Base-by-base conservation (phyloP, 2,888 invertebrate species). In the Pristionchus entomophagus region DNA sequence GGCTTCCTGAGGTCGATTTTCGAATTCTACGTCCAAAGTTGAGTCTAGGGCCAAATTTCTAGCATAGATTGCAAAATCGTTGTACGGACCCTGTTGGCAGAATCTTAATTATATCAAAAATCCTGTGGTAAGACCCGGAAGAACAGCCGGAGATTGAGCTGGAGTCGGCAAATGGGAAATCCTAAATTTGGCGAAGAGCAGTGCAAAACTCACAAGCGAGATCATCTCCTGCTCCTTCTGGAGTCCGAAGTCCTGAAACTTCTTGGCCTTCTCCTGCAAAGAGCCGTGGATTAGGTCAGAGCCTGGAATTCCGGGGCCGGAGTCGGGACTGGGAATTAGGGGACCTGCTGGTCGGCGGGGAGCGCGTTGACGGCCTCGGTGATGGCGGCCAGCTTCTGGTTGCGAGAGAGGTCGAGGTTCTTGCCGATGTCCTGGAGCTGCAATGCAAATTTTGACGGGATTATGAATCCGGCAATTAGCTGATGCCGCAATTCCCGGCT, bases 151-250 rank as follows among this genome's bases (percentile, higher is more conserved):
- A 10, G 45, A 10, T 45, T 10, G 14, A 45, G 29, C 65, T 35
- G 22, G 65, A 65, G 65, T 35, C 65, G 35, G 35, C 35, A 65
- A 65, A 65, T 32, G 17, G 65, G 19, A 65, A 32, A 4, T 8
- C 65, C 5, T 0, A 0, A 35, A 38, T 6, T 51, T 12, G 59
- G 59, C n/a, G n/a, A n/a, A n/a, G n/a, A n/a, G n/a, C n/a, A 45
- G 35, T 26, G 29, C 26, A 77, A 49, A 51, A 49, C 78, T 19
- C 2, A 80, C 78, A 35, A 80, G 78, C 3, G 78, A 22, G 78
- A 80, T 29, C 82, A 82, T 56, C 56, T 82, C 82, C 82, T 82
- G 29, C 82, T 82, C 82, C 41, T 82, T 82, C 51, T 49, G 32
- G 78, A 80, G 78, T 51, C 78, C 78, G 78, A 80, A 51, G 32